Percentiles rank a stretch among this genome's conserved stretches.
These are phyloP conservation scores for Coboldia fuscipes DNA, from an alignment of 1,140 invertebrate genomes.

Conservation along the genomic window DNA sequence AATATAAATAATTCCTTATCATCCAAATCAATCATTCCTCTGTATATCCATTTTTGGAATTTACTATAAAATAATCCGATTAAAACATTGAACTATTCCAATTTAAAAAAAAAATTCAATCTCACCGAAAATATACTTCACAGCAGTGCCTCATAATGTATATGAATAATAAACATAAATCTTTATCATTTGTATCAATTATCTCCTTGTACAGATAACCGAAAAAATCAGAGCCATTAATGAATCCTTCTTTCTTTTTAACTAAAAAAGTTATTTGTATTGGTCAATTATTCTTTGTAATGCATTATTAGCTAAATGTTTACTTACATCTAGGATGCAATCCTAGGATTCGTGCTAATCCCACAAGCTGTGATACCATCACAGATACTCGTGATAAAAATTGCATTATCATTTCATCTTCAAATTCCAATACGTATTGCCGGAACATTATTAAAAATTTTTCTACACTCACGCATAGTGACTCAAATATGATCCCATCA, in stretches of 20 bases:
- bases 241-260: no score
- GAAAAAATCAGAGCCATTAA: conserved; percentile 9
- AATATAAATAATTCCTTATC: conserved; percentile 1
- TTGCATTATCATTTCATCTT: conserved; percentile 3
- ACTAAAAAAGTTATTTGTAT: no score
- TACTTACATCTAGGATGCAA: conserved; percentile 6
- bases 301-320: no score
- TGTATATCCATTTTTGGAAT: conserved; percentile 1
- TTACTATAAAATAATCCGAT: neutral
- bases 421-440: conserved; percentile 4
- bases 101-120: neutral
- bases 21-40: neutral
- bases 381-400: conserved; percentile 8
- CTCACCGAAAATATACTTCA: conserved; percentile 11
- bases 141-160: conserved; percentile 12
- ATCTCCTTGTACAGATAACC: conserved; percentile 12
- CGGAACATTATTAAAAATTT: conserved; percentile 2
- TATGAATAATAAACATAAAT: conserved; percentile 11
- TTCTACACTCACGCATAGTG: conserved; percentile 4
- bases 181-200: conserved; percentile 8
- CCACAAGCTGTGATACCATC: conserved; percentile 2
- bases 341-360: conserved; percentile 5
- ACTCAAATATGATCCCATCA: no score
- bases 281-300: neutral
- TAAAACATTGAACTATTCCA: neutral